A percentile compares a stretch with the other conserved stretches of the same genome.
These are phyloP conservation scores for Philopotamus ludificatus DNA, from an alignment of 1,140 invertebrate genomes.

Conservation along the genomic window DNA sequence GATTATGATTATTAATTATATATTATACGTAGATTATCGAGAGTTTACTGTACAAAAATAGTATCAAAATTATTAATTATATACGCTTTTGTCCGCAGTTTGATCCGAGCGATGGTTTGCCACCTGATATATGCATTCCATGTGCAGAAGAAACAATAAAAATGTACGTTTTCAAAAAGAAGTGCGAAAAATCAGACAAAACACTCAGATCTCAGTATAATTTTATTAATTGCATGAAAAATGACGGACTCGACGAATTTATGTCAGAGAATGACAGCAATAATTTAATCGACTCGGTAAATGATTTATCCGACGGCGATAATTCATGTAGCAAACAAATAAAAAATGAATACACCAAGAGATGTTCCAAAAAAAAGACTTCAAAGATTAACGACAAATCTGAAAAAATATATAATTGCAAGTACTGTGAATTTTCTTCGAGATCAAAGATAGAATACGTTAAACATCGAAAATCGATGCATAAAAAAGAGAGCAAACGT, in stretches of 20 bases:
- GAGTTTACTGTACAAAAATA: not conserved
- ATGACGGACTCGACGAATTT: not conserved
- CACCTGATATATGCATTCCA: slow-evolving; percentile 3
- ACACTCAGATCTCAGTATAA: not conserved
- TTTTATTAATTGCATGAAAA: not conserved
- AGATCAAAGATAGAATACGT: slow-evolving; percentile 14
- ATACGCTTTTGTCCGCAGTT: not conserved
- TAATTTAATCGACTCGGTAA: not conserved
- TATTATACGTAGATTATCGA: not conserved
- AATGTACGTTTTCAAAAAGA: slow-evolving; percentile 4
- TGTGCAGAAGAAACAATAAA: slow-evolving; percentile 2
- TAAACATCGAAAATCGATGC: slow-evolving; percentile 7
- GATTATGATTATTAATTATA: not conserved
- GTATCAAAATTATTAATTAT: not conserved
- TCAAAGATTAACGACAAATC: not conserved
- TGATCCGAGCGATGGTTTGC: not conserved
- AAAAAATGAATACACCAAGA: not conserved
- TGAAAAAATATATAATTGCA: slow-evolving; percentile 7
- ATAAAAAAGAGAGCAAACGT: slow-evolving; percentile 6
- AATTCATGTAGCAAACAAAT: not conserved
- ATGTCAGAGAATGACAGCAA: not conserved
- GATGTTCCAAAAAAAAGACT: not conserved
- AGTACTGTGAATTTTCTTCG: slow-evolving; percentile 16
- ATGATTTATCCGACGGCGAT: not conserved
- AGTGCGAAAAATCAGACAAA: slow-evolving; percentile 3